These are phyloP conservation scores for Daphoenositta chrysoptera DNA, from an alignment of 2,113 vertebrate species.

Conservation along the genomic window DNA sequence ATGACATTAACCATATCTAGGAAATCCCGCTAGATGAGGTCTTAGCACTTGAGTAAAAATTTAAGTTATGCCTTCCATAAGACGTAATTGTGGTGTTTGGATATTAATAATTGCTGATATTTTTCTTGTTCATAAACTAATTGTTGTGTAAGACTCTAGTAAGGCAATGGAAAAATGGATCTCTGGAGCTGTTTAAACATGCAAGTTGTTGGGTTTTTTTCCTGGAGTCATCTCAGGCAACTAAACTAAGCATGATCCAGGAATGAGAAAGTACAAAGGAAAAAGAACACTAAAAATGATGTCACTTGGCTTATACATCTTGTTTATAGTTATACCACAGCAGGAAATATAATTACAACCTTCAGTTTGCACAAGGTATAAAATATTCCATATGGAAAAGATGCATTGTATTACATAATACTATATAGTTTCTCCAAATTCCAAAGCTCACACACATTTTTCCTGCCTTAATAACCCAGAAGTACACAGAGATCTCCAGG, in stretches of 20 bases:
- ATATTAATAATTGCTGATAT: background rate
- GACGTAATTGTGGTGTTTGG: background rate
- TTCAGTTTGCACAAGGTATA: background rate
- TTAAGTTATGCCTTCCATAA: background rate
- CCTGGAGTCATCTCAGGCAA: background rate
- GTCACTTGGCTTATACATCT: background rate
- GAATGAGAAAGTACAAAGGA: background rate
- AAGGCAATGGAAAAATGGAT: background rate
- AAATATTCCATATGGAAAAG: background rate
- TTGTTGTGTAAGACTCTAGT: background rate
- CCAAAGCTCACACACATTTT: background rate
- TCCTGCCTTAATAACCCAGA: background rate
- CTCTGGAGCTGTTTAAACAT: background rate
- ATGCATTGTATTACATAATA: background rate
- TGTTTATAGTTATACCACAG: background rate
- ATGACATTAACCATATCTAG: background rate
- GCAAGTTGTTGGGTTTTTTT: background rate
- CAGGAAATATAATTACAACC: background rate
- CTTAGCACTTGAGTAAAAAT: background rate
- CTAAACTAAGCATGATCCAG: background rate
- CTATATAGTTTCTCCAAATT: background rate
- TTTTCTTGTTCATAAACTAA: background rate
- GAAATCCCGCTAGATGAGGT: background rate
- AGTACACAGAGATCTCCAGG: background rate
- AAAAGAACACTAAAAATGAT: background rate